phyloP scores from a whole-genome alignment of 2,888 invertebrate species.

The Tryphoninae sp. region DNA sequence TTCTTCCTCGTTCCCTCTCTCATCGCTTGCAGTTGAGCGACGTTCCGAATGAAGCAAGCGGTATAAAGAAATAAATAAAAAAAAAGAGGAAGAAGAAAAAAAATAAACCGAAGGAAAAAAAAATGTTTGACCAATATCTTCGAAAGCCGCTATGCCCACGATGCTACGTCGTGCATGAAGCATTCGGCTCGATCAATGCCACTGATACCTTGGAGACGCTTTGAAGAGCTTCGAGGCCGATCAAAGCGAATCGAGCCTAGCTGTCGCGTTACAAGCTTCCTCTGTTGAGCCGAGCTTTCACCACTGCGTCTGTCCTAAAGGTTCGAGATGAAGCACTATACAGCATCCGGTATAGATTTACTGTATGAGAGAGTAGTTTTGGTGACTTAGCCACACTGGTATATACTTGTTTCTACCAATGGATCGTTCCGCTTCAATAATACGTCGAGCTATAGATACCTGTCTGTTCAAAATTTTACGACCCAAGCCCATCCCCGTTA shows the following conservation, averaged over 20 bases:
- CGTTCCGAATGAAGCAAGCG: neutral
- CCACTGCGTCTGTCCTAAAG: neutral
- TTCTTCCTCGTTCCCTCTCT: conserved; percentile 13
- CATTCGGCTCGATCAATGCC: neutral
- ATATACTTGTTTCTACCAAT: neutral
- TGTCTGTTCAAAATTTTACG: conserved; percentile 3
- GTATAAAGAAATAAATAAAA: neutral
- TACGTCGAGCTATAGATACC: neutral
- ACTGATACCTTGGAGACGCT: neutral
- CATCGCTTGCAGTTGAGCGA: conserved; percentile 22
- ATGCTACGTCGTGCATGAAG: conserved; percentile 9
- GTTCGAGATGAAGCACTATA: neutral
- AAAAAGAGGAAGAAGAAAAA: conserved; percentile 1
- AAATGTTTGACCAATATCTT: conserved; percentile 38
- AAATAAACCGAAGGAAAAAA: conserved; percentile 3
- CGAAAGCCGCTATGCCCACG: conserved; percentile 18
- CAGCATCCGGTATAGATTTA: neutral
- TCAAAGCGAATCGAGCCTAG: conserved; percentile 8
- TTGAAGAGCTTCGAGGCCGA: conserved; percentile 12
- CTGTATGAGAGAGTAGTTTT: neutral
- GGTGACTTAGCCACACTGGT: neutral
- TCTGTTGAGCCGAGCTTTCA: neutral
- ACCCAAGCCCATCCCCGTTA: conserved; percentile 6
- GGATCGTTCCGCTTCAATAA: conserved; percentile 1
- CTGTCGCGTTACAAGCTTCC: neutral